These are phyloP conservation scores for Grantiella picta DNA, from an alignment of 2,113 vertebrate species.

Conservation along the genomic window DNA sequence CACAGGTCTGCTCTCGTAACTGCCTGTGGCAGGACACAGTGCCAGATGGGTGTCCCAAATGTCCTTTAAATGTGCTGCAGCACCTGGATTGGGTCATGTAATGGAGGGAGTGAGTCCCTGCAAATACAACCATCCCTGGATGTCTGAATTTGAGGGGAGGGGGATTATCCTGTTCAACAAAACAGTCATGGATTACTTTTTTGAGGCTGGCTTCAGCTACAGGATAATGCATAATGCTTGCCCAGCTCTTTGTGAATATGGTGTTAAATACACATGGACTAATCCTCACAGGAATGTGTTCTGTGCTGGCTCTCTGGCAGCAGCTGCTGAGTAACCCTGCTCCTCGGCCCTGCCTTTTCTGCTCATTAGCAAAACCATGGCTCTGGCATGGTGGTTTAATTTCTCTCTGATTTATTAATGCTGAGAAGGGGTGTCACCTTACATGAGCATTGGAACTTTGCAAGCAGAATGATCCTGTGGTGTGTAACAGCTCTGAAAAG, in stretches of 20 bases:
- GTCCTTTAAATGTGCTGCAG: not conserved
- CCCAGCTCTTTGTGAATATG: constrained; percentile 1
- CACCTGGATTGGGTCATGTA: not conserved
- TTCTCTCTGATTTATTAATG: not conserved
- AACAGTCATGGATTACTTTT: not conserved
- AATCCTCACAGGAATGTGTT: not conserved
- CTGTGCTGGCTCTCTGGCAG: not conserved
- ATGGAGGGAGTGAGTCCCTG: not conserved
- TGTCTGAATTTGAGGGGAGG: not conserved
- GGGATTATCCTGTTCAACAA: not conserved
- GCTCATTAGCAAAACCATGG: not conserved
- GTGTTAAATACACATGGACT: not conserved
- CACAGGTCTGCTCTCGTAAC: not conserved
- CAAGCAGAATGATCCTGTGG: not conserved
- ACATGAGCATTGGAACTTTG: not conserved
- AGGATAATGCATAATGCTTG: not conserved
- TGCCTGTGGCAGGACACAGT: not conserved
- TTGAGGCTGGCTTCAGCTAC: not conserved
- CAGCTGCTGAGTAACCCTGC: not conserved
- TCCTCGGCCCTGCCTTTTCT: not conserved
- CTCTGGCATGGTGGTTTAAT: not conserved
- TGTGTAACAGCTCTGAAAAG: not conserved
- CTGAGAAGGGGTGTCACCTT: not conserved
- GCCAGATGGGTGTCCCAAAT: not conserved
- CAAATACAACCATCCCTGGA: not conserved